These are phyloP conservation scores for Danaus chrysippus DNA, from an alignment of 2,888 invertebrate genomes.

Conservation along the genomic window DNA sequence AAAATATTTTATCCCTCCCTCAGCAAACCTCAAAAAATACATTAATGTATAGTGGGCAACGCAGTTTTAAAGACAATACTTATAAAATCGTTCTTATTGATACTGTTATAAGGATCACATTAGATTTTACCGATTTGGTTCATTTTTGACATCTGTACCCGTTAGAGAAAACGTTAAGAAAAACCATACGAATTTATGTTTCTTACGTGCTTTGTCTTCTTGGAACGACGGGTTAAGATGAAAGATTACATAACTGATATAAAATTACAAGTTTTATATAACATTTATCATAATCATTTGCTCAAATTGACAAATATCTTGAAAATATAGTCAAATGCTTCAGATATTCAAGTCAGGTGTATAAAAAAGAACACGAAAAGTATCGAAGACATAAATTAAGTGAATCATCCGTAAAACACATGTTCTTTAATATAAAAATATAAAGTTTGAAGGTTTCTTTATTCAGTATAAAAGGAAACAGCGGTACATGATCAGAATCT, in stretches of 20 bases:
- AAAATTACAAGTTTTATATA: background rate
- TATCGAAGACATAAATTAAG: no score
- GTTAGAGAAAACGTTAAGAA: slow-evolving; percentile 23
- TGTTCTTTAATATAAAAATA: no score
- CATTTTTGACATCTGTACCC: slow-evolving; percentile 17
- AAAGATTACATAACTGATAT: slow-evolving; percentile 6
- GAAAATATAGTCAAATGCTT: no score
- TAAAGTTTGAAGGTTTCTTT: background rate
- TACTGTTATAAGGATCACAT: slow-evolving; percentile 9
- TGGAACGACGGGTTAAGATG: slow-evolving; percentile 24
- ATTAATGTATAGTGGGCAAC: slow-evolving; percentile 23
- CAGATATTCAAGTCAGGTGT: no score
- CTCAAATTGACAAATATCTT: no score
- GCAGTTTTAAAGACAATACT: background rate
- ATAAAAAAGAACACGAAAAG: no score
- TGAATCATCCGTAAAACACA: no score
- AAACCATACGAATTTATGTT: slow-evolving; percentile 29
- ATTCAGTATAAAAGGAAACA: slow-evolving; percentile 17
- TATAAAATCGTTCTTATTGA: slow-evolving; percentile 10
- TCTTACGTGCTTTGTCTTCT: slow-evolving; percentile 37
- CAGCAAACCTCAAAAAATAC: slow-evolving; percentile 32
- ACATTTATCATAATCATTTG: no score
- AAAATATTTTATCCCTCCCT: slow-evolving; percentile 31
- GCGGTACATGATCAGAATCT: slow-evolving; percentile 13
- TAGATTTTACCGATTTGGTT: slow-evolving; percentile 2